phyloP scores from a whole-genome alignment of 2,888 invertebrate species.

The Hirtodrosophila confusa region DNA sequence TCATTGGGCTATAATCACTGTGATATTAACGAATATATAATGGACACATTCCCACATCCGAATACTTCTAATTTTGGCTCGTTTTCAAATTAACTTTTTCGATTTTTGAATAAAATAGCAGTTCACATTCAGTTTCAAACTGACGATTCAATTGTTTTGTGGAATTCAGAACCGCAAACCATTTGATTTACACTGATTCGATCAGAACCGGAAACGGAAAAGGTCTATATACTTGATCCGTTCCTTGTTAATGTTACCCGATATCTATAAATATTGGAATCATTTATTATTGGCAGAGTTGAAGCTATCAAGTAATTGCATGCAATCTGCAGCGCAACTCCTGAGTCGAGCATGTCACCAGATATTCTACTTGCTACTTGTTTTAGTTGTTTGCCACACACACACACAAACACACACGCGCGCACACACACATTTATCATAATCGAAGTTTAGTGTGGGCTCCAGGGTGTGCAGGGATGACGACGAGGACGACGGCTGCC shows the following conservation, averaged over 20 bases:
- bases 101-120: no score
- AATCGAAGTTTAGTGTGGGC: slow-evolving; percentile 66
- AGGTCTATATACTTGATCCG: no score
- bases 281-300: not conserved
- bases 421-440: slow-evolving; percentile 65
- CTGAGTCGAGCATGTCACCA: slow-evolving; percentile 11
- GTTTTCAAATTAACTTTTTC: no score
- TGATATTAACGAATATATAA: no score
- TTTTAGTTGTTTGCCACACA: slow-evolving; percentile 25
- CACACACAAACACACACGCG: not conserved
- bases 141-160: no score
- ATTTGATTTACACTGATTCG: no score
- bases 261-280: not conserved
- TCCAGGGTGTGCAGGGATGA: slow-evolving; percentile 15
- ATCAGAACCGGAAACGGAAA: no score
- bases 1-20: no score
- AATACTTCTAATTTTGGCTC: no score
- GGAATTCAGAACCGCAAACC: no score
- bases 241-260: not conserved
- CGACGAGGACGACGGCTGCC: slow-evolving; percentile 48
- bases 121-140: no score
- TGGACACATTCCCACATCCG: no score
- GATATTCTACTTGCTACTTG: slow-evolving; percentile 5
- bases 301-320: not conserved
- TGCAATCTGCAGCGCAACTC: slow-evolving; percentile 10